Base-by-base conservation (phyloP, 2,888 invertebrate species). In the Polylopha cassiicola region DNA sequence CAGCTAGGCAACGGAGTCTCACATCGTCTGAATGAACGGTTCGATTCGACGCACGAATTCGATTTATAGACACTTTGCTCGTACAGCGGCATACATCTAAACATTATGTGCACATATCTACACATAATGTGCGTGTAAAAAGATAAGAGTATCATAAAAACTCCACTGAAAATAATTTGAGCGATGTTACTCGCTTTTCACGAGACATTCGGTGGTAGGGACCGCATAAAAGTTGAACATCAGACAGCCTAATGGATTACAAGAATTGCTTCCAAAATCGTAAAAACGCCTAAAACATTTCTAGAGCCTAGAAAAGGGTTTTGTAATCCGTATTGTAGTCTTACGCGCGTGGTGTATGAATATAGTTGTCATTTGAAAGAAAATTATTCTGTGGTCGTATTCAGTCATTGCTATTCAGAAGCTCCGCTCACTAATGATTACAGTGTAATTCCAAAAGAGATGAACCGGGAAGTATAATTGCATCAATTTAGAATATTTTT, bases 61-160 rank as follows among this genome's bases (percentile, higher is more conserved):
- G 64, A 81, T 82, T 82, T 80, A 84, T 74, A 65, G 57, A 68
- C 65, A 73, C 79, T 77, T 75, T 56, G 54, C 68, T 65, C 67
- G 65, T 68, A 69, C 70, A 59, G 53, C 54, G 67, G 63, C 71
- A 70, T 68, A 66, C 68, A 73, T 70, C 73, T 76, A 64, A 79
- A 78, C 72, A 78, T 79, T 73, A 82, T 73, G 76, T 74, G 74
- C 71, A 67, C 80, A 73, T 77, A 73, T 76, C 74, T 78, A 75
- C 70, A 67, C 70, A 79, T 78, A 73, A 84, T 77, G 80, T 72
- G 75, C 63, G 72, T 80, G 76, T 85, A 85, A 85, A 84, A 85
- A 82, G 77, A 85, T 82, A 85, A 72, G 74, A 69, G 81, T 74
- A 75, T 77, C 82, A 68, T 85, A 85, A 85, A 79, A 84, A 67